phyloP scores from a whole-genome alignment of 2,888 invertebrate species.

The Aquatica leii region DNA sequence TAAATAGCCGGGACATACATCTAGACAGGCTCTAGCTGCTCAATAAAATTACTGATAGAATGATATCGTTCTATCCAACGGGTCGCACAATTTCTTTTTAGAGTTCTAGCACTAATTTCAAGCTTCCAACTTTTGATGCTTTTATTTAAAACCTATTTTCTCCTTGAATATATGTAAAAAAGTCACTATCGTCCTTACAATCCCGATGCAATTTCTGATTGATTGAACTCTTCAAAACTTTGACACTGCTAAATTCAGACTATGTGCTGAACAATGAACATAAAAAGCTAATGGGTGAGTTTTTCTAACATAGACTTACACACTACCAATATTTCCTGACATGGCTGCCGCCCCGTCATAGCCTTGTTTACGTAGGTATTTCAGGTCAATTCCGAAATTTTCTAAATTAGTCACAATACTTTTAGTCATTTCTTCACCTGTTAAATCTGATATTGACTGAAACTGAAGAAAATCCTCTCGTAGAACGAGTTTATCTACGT shows the following conservation, averaged over 20 bases:
- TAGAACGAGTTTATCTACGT: slow-evolving; percentile 33
- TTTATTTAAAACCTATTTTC: neutral
- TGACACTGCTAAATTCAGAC: slow-evolving; percentile 45
- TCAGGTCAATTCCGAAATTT: slow-evolving; percentile 33
- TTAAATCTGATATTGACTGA: slow-evolving; percentile 31
- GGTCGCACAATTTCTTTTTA: neutral
- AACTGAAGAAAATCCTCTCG: slow-evolving; percentile 39
- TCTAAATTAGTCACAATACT: slow-evolving; percentile 31
- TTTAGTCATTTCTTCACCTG: too few species aligned
- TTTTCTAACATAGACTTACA: too few species aligned
- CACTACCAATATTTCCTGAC: slow-evolving; percentile 42
- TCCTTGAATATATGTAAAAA: slow-evolving; percentile 29
- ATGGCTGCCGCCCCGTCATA: slow-evolving; percentile 44
- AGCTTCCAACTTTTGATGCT: neutral
- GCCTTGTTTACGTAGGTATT: slow-evolving; percentile 43
- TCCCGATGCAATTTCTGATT: slow-evolving; percentile 43
- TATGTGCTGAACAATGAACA: slow-evolving; percentile 46
- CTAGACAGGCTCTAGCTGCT: neutral
- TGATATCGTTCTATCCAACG: slow-evolving; percentile 4
- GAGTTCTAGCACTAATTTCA: neutral
- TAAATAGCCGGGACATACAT: too few species aligned
- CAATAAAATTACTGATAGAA: slow-evolving; percentile 1
- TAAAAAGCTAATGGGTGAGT: too few species aligned
- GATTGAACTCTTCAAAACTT: slow-evolving; percentile 37
- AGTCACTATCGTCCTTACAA: slow-evolving; percentile 29